A percentile compares a stretch with the other conserved stretches of the same genome.
phyloP scores from a whole-genome alignment of 2,797 vertebrate species.

The Oceanodroma leucorhoa region DNA sequence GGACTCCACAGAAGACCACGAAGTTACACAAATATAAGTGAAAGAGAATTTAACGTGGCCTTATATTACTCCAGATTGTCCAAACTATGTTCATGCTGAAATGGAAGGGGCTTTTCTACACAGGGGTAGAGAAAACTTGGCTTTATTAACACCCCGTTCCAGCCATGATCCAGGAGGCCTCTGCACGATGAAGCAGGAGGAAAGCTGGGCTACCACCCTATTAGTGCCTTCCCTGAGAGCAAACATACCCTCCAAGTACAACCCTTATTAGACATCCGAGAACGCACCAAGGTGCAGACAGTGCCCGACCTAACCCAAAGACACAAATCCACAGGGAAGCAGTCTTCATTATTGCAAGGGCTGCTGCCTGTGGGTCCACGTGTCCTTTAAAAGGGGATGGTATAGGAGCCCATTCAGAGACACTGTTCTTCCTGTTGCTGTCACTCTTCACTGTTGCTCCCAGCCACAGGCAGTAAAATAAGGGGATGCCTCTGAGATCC shows the following conservation, averaged over 20 bases:
- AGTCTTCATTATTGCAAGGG: background rate
- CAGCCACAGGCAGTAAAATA: background rate
- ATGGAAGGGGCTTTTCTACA: background rate
- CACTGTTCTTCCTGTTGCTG: background rate
- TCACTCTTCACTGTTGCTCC: background rate
- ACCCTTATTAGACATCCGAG: background rate
- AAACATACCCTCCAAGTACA: background rate
- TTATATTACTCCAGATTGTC: background rate
- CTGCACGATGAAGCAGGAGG: background rate
- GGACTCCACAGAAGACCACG: background rate
- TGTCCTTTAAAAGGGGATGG: background rate
- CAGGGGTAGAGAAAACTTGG: background rate
- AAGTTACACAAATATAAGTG: background rate
- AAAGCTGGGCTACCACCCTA: background rate
- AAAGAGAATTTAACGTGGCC: background rate
- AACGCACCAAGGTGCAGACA: background rate
- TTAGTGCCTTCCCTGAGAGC: background rate
- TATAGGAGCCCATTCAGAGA: background rate
- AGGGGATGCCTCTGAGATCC: background rate
- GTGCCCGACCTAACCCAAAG: background rate
- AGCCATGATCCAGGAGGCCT: background rate
- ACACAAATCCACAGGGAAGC: background rate
- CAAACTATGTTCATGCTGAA: background rate
- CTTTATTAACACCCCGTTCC: background rate
- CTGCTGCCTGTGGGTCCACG: background rate